These are phyloP conservation scores for Chiropotes sagulatus DNA, from an alignment of 2,797 vertebrate species.

Conservation along the genomic window DNA sequence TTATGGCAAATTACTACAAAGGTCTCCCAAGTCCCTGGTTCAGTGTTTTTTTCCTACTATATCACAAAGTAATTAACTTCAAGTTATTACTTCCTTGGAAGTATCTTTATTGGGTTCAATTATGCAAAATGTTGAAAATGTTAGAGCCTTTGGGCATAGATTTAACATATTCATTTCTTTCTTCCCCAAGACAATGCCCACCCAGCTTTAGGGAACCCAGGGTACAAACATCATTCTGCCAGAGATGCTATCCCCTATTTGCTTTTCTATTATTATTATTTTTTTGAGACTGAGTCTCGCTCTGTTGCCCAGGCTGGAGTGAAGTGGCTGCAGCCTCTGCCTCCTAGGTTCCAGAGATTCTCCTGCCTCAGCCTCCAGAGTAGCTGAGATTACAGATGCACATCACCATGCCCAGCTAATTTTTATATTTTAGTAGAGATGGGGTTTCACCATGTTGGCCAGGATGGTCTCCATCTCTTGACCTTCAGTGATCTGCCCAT, in stretches of 20 bases:
- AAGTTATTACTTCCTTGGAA: background rate
- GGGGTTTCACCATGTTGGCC: background rate
- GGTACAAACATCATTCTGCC: background rate
- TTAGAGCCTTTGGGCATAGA: background rate
- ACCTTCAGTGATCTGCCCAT: background rate
- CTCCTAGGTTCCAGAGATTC: background rate
- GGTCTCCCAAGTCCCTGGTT: background rate
- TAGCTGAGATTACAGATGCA: background rate
- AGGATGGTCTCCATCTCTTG: background rate
- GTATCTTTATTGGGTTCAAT: background rate
- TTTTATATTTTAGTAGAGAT: background rate
- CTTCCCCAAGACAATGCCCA: background rate
- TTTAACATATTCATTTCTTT: background rate
- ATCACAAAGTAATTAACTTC: background rate
- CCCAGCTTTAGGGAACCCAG: background rate
- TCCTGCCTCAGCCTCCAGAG: background rate
- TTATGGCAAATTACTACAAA: background rate
- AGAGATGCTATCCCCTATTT: background rate
- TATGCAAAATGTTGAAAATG: background rate
- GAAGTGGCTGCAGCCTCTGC: background rate
- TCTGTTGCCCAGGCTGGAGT: background rate
- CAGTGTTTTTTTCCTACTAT: background rate
- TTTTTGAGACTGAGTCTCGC: background rate
- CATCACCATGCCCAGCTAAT: no score
- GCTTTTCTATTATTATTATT: slow-evolving; percentile 40